A percentile compares a stretch with the other conserved stretches of the same genome.
These are phyloP conservation scores for Amphiprion clarkii DNA, from an alignment of 2,797 vertebrate genomes.

Conservation along the genomic window DNA sequence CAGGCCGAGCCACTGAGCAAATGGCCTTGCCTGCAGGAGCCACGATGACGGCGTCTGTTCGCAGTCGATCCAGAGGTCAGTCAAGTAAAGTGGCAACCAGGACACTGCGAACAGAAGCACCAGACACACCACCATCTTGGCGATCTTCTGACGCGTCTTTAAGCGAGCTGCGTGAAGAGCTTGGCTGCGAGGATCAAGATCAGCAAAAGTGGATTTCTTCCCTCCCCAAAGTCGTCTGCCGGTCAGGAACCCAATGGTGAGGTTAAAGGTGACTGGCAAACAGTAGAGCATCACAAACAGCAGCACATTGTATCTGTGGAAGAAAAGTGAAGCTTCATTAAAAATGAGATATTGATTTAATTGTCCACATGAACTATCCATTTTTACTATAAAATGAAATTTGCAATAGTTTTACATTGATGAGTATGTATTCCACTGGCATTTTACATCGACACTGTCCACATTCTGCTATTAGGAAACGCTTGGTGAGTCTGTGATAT, in stretches of 20 bases:
- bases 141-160: conserved; percentile 92
- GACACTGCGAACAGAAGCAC: conserved; percentile 91
- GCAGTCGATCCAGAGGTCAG: conserved; percentile 92
- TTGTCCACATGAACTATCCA: neutral
- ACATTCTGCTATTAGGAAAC: neutral
- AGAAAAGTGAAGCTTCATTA: conserved; percentile 11
- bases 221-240: conserved; percentile 89
- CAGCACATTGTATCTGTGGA: conserved; percentile 87
- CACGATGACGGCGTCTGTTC: conserved; percentile 86
- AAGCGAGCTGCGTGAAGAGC: conserved; percentile 88
- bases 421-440: neutral
- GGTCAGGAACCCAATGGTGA: conserved; percentile 92
- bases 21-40: conserved; percentile 91
- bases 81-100: conserved; percentile 92
- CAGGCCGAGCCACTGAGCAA: conserved; percentile 94
- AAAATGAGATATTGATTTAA: neutral
- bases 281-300: conserved; percentile 94
- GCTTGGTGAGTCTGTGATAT: neutral
- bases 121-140: conserved; percentile 92
- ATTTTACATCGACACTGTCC: neutral
- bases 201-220: conserved; percentile 77
- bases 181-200: conserved; percentile 85
- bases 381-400: neutral
- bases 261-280: conserved; percentile 92
- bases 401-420: neutral